Conservation (phyloP, 2,797 vertebrate genomes). For the Podarcis siculus region DNA sequence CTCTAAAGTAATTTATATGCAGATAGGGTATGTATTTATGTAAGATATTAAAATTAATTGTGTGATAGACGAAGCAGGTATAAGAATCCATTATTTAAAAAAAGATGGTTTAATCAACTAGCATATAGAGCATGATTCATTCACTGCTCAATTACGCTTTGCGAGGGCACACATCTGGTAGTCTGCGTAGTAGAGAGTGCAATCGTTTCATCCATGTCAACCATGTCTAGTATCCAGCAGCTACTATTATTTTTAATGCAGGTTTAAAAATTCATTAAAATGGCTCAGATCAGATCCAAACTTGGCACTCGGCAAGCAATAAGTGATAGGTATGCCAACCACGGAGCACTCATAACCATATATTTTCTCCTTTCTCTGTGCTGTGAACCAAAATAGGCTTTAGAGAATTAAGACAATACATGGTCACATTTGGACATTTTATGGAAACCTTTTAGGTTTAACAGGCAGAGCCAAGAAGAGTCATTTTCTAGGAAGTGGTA, state of each 20-base stretch:
- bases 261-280: conserved; percentile 55
- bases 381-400: conserved; percentile 7
- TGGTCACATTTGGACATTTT: not conserved
- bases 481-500: not conserved
- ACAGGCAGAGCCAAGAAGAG: not conserved
- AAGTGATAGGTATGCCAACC: not conserved
- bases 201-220: conserved; percentile 64
- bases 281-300: conserved; percentile 34
- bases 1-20: conserved; percentile 52
- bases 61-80: conserved; percentile 58
- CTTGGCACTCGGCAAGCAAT: conserved; percentile 8
- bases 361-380: not conserved
- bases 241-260: conserved; percentile 44
- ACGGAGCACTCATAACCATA: not conserved
- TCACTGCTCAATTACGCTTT: conserved; percentile 53
- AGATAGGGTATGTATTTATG: conserved; percentile 58
- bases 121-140: conserved; percentile 59
- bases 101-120: conserved; percentile 60
- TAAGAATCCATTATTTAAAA: conserved; percentile 53
- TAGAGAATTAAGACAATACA: not conserved
- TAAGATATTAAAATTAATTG: conserved; percentile 69
- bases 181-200: conserved; percentile 50
- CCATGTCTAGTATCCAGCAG: conserved; percentile 48
- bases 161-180: conserved; percentile 57
- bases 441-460: not conserved